These are phyloP conservation scores for Cranoglanis bouderius DNA, from an alignment of 2,113 vertebrate genomes.

Conservation along the genomic window DNA sequence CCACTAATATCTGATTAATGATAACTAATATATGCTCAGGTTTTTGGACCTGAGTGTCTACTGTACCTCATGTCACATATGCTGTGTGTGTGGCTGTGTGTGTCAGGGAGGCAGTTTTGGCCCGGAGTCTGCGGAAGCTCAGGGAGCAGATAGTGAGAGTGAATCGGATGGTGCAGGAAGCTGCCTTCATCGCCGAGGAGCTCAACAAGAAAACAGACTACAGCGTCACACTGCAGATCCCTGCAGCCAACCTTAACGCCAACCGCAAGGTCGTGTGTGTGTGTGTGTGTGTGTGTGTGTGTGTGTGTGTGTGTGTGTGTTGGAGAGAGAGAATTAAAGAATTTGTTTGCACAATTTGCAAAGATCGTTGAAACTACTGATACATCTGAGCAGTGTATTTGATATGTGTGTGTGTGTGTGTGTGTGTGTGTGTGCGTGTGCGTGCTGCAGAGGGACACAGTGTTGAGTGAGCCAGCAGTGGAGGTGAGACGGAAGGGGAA, in stretches of 20 bases:
- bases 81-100: neutral
- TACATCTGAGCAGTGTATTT: neutral
- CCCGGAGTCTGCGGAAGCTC: conserved; percentile 85
- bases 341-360: neutral
- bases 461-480: conserved; percentile 91
- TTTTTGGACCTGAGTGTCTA: neutral
- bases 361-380: neutral
- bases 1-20: neutral
- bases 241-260: conserved; percentile 90
- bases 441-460: conserved; percentile 78
- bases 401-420: neutral
- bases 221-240: conserved; percentile 93
- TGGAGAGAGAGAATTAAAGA: neutral
- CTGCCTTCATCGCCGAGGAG: conserved; percentile 87
- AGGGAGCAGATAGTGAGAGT: conserved; percentile 90
- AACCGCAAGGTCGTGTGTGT: conserved; percentile 85
- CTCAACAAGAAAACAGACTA: conserved; percentile 92
- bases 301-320: neutral
- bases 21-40: neutral
- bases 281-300: neutral
- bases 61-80: neutral
- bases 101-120: conserved; percentile 86
- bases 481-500: conserved; percentile 90
- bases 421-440: neutral
- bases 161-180: conserved; percentile 87